Base-by-base conservation (phyloP, 2,888 invertebrate genomes). In the Drosophila falleni region DNA sequence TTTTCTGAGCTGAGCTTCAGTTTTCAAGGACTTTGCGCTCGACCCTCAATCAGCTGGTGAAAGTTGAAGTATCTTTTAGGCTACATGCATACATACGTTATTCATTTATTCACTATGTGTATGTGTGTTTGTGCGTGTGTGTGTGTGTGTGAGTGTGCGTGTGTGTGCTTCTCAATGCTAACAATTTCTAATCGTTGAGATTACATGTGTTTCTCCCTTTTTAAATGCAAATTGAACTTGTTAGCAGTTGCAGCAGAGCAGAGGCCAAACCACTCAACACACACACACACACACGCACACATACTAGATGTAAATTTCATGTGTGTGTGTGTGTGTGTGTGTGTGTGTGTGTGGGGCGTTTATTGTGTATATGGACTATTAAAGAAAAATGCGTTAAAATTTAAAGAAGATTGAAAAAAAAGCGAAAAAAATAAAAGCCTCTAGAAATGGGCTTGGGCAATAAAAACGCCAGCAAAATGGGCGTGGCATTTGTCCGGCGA, bases 181-280 rank as follows among this genome's bases (percentile, higher is more conserved):
- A 88, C 89, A 86, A 75, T 88, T 89, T 87, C 89, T 89, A 89
- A 89, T 84, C 89, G 89, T 80, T 76, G 73, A 83, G 87, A 84
- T 84, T 89, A 84, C 84, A 89, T 89, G 81, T 84, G 84, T 84
- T 83, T 80, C 74, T 78, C 61, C 72, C 83, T 83, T 84, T 83
- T 84, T 83, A 89, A 84, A 84, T 84, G 84, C 84, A 84, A 89
- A 84, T 84, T 89, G 87, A 89, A 84, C 89, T 87, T 84, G 84
- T 86, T 83, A 78, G 84, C 80, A 82, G 72, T 71, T 72, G 71
- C 67, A 80, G 50, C 56, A 53, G 56, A 63, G 66, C 58, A 71
- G 65, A 78, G 68, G 75, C 78, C 78, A 84, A 75, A 67, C 51
- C 78, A 75, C 72, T 78, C 65, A 78, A 44, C 61, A 74, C 49